Base-by-base conservation (phyloP, 2,113 vertebrate species). In the Mustela nigripes region DNA sequence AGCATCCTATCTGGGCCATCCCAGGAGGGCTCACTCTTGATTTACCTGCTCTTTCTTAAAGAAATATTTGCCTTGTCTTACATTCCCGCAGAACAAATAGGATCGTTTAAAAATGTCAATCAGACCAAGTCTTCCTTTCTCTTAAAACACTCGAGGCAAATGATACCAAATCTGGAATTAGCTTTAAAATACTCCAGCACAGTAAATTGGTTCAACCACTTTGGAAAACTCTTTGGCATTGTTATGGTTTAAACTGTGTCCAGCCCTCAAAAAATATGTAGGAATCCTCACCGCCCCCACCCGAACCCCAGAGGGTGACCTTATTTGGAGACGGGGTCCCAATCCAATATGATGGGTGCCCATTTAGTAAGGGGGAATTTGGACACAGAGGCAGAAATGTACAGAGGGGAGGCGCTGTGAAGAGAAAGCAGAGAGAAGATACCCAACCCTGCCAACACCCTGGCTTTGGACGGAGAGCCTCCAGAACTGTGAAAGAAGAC, bases 101-200 rank as follows among this genome's bases (percentile, higher is more conserved):
- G 65, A 71, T 88, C 26, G 1, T 92, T 97, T 97, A 65, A 94
- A 98, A 96, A 95, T 92, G 73, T 95, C 97, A 96, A 95, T 93
- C 87, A 73, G 58, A 81, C 71, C 24, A 78, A 94, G 58, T 96
- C 92, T 89, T 96, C 56, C 85, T 50, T 92, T 82, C 88, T 88
- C 95, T 89, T 91, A 93, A 97, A 95, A 96, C 62, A 82, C 18
- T 82, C 18, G 67, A 96, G 71, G 82, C 80, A 78, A 88, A 80
- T 36, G 12, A 82, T 76, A 73, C 7, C 84, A 28, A n/a, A 42
- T 65, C 74, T 76, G 48, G 48, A 94, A 88, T 82, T 69, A 91
- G 62, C 89, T 96, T 86, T 94, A 74, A 95, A 82, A 48, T 21
- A 8, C 53, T 94, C 89, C 78, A 79, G 92, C 92, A 92, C 89